A percentile compares a stretch with the other conserved stretches of the same genome.
These are phyloP conservation scores for Melanargia galathea DNA, from an alignment of 2,888 invertebrate genomes.

Conservation along the genomic window DNA sequence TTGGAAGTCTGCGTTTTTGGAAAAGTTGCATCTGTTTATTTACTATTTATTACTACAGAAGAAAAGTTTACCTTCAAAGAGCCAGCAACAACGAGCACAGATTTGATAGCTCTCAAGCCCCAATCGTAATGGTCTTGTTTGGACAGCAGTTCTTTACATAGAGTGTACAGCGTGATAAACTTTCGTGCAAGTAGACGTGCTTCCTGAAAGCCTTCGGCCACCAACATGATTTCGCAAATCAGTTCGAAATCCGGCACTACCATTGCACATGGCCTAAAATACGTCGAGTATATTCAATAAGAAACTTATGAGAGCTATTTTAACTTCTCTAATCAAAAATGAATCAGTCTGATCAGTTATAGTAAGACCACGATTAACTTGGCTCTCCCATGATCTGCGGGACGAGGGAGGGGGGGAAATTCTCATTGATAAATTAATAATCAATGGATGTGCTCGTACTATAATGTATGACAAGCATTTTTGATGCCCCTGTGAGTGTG, in stretches of 20 bases:
- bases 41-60: neutral
- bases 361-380: too few species aligned
- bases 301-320: neutral
- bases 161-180: slow-evolving; percentile 95
- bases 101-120: slow-evolving; percentile 97
- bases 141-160: slow-evolving; percentile 93
- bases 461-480: too few species aligned
- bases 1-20: too few species aligned
- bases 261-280: slow-evolving; percentile 95
- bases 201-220: slow-evolving; percentile 97
- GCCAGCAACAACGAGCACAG: slow-evolving; percentile 96
- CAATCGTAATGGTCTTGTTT: slow-evolving; percentile 99
- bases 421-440: too few species aligned
- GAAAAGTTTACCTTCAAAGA: slow-evolving; percentile 85
- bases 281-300: slow-evolving; percentile 10
- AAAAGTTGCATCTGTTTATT: too few species aligned
- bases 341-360: neutral
- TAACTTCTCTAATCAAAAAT: neutral
- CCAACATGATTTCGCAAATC: slow-evolving; percentile 98
- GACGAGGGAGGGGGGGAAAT: too few species aligned
- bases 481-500: too few species aligned
- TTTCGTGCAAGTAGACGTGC: slow-evolving; percentile 94
- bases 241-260: slow-evolving; percentile 98
- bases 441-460: too few species aligned
- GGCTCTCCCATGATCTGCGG: too few species aligned